Base-by-base conservation (phyloP, 2,888 invertebrate species). In the Caenorhabditis zanzibari region DNA sequence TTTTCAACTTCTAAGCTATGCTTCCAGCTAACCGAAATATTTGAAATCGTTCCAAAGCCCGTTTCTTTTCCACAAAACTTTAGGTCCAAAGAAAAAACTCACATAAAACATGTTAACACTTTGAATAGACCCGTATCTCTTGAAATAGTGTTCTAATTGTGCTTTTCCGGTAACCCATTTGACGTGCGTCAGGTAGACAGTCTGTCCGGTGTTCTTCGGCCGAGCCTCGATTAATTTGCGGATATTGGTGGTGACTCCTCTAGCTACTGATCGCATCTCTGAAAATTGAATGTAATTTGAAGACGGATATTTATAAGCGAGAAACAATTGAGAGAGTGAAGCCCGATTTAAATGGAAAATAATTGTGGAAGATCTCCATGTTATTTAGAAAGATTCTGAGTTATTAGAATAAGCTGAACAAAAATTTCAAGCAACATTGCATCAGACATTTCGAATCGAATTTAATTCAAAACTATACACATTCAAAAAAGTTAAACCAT, bases 141-240 rank as follows among this genome's bases (percentile, higher is more conserved):
- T 89, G 85, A 91, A 91, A 85, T 91, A 91, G 32, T 90, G 86
- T 79, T 90, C 87, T 54, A 91, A 73, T 79, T 91, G 90, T 28
- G 83, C 86, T 83, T 88, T 90, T 24, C 91, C 91, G 32, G 90
- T 92, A 41, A 92, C 85, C 90, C 91, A 91, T 84, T 91, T 92
- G 59, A 91, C 88, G 76, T 91, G 90, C 19, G 89, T 91, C 56
- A 91, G 81, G 73, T 90, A 91, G 28, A 91, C 87, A 9, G 90
- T 90, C 59, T 90, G 90, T 35, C 84, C 86, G 28, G 81, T 69
- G 12, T 47, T 59, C 19, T 74, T 77, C 19, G 81, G 81, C 9
- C 64, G 22, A 54, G 84, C 58, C 44, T 83, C 82, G 79, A 82
- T 83, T 52, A 84, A 58, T 71, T 81, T 81, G 19, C 81, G 59